Conservation (phyloP, 2,797 vertebrate genomes). For the Oreochromis mossambicus region DNA sequence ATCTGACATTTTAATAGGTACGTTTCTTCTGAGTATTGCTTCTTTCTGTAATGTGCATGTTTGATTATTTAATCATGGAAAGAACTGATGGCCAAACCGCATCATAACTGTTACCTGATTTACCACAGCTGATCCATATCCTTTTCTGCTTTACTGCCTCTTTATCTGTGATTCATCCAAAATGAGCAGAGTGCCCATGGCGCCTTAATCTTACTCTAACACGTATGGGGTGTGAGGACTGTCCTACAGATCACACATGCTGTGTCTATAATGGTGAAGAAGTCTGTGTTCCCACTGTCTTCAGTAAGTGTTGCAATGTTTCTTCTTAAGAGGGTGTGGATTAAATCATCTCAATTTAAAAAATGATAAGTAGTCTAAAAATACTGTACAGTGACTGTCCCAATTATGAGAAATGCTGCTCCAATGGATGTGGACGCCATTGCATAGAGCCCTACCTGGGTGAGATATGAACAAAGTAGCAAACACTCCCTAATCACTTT, state of each 20-base stretch:
- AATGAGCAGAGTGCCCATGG: conserved; percentile 25
- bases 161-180: conserved; percentile 21
- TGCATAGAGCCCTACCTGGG: too few species aligned
- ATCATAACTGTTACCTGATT: background rate
- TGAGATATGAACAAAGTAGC: too few species aligned
- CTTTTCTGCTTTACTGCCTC: background rate
- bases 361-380: too few species aligned
- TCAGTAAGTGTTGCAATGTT: conserved; percentile 49
- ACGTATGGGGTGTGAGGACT: conserved; percentile 60
- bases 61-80: background rate
- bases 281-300: conserved; percentile 68
- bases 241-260: conserved; percentile 63
- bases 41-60: background rate
- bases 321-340: background rate
- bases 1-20: conserved; percentile 1
- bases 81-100: background rate
- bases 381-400: too few species aligned
- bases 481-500: too few species aligned
- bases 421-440: too few species aligned
- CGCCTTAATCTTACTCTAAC: conserved; percentile 52
- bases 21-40: background rate
- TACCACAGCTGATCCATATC: background rate
- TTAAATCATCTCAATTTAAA: too few species aligned
- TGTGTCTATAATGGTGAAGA: conserved; percentile 64
- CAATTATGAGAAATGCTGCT: too few species aligned